These are phyloP conservation scores for Cyphomyrmex costatus DNA, from an alignment of 1,140 invertebrate species.

Conservation along the genomic window DNA sequence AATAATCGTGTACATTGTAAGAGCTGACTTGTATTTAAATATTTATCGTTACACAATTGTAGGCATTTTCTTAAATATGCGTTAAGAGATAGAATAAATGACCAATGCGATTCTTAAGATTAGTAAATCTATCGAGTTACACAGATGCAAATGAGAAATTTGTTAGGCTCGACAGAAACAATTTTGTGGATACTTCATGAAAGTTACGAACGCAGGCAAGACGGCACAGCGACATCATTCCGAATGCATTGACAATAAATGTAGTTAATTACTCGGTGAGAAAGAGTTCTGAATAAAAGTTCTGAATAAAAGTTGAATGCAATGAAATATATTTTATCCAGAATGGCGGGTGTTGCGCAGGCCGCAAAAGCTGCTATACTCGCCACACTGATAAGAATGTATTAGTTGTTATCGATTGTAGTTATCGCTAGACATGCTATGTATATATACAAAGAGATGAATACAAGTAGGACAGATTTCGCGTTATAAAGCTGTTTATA, in stretches of 20 bases:
- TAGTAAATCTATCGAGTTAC: slow-evolving; percentile 24
- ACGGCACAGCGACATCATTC: slow-evolving; percentile 81
- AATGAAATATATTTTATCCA: slow-evolving; percentile 75
- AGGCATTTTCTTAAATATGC: slow-evolving; percentile 54
- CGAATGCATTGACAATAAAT: slow-evolving; percentile 86
- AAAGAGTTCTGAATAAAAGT: slow-evolving; percentile 70
- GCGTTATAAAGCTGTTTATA: slow-evolving; percentile 79
- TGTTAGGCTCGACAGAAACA: slow-evolving; percentile 14
- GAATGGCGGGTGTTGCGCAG: slow-evolving; percentile 59
- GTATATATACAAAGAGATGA: slow-evolving; percentile 83
- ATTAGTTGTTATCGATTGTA: slow-evolving; percentile 80
- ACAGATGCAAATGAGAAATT: slow-evolving; percentile 16
- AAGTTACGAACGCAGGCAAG: slow-evolving; percentile 52
- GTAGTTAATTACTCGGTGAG: slow-evolving; percentile 70
- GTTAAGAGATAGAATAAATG: slow-evolving; percentile 32
- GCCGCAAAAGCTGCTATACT: slow-evolving; percentile 17
- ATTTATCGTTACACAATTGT: slow-evolving; percentile 49
- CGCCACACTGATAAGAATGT: slow-evolving; percentile 69
- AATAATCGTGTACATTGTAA: slow-evolving; percentile 60
- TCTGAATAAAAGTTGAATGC: slow-evolving; percentile 69
- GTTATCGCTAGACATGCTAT: slow-evolving; percentile 85
- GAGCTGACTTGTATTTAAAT: slow-evolving; percentile 46
- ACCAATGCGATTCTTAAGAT: slow-evolving; percentile 57
- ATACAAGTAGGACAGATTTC: slow-evolving; percentile 79
- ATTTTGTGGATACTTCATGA: slow-evolving; percentile 36